phyloP scores from a whole-genome alignment of 2,888 invertebrate genomes.

The Onthophagus sagittarius region DNA sequence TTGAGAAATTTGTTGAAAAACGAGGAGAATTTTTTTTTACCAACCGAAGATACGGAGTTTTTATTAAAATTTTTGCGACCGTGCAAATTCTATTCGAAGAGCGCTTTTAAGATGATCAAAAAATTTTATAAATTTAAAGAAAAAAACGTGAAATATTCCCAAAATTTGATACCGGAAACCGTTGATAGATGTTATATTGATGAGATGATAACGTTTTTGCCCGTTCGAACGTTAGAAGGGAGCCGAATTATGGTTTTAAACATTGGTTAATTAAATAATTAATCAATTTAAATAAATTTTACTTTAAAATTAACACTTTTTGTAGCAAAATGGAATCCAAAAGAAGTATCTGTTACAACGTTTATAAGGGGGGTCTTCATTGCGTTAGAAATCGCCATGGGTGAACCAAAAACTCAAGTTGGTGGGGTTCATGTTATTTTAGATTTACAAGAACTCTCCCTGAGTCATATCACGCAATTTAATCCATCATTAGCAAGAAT shows the following conservation, averaged over 20 bases:
- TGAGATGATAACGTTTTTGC: slow-evolving; percentile 65
- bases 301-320: no score
- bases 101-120: slow-evolving; percentile 71
- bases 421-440: slow-evolving; percentile 70
- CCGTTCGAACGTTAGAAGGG: slow-evolving; percentile 64
- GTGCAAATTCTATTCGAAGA: slow-evolving; percentile 80
- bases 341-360: slow-evolving; percentile 61
- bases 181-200: slow-evolving; percentile 61
- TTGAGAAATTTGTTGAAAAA: slow-evolving; percentile 59
- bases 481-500: slow-evolving; percentile 73
- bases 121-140: slow-evolving; percentile 67
- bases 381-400: slow-evolving; percentile 68
- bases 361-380: slow-evolving; percentile 69
- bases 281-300: slow-evolving; percentile 11
- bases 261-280: slow-evolving; percentile 67
- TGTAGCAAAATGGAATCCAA: slow-evolving; percentile 71
- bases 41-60: not conserved
- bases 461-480: slow-evolving; percentile 70
- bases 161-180: slow-evolving; percentile 59
- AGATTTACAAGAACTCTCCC: slow-evolving; percentile 70
- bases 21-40: slow-evolving; percentile 31
- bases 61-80: slow-evolving; percentile 73
- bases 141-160: slow-evolving; percentile 60
- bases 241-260: slow-evolving; percentile 67
- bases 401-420: slow-evolving; percentile 76